Percentiles rank a stretch among this genome's conserved stretches.
Conservation (phyloP, 1,140 invertebrate species). For the Drosophila triauraria region DNA sequence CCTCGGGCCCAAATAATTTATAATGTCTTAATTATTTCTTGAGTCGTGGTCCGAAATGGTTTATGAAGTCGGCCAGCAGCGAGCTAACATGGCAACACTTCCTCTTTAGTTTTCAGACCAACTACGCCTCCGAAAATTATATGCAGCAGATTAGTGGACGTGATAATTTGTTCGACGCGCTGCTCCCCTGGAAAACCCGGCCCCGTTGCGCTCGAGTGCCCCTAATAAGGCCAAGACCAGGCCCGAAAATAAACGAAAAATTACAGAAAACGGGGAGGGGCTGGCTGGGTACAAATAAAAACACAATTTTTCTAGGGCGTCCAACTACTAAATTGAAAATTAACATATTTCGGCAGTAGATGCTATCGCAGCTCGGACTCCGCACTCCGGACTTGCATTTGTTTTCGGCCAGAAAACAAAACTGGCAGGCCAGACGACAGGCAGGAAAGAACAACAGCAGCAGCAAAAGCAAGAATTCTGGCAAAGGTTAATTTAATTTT, state of each 20-base stretch:
- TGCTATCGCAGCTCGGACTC: constrained; percentile 61
- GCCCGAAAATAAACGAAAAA: constrained; percentile 63
- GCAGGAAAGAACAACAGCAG: constrained; percentile 10
- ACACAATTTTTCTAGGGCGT: constrained; percentile 53
- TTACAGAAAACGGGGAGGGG: constrained; percentile 32
- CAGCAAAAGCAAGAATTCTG: constrained; percentile 17
- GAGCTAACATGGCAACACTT: constrained; percentile 78
- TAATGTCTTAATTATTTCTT: constrained; percentile 82
- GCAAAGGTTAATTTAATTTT: constrained; percentile 83
- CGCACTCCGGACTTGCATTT: constrained; percentile 61
- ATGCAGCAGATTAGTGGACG: constrained; percentile 79
- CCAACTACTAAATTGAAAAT: constrained; percentile 82
- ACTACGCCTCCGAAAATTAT: constrained; percentile 65
- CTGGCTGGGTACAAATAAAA: constrained; percentile 32
- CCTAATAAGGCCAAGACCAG: constrained; percentile 53
- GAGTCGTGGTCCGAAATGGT: constrained; percentile 57
- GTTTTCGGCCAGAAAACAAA: constrained; percentile 52
- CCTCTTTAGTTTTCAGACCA: constrained; percentile 42
- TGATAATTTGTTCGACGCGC: constrained; percentile 74
- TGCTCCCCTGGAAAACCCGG: constrained; percentile 22
- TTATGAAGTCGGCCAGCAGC: constrained; percentile 59
- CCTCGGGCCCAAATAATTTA: constrained; percentile 68
- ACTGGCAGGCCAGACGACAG: constrained; percentile 11
- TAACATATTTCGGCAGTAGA: constrained; percentile 83
- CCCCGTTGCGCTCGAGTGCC: constrained; percentile 66